Evolutionary conservation across 1,140 invertebrate genomes (phyloP).

Genomic region (Megalonaias nervosa): DNA sequence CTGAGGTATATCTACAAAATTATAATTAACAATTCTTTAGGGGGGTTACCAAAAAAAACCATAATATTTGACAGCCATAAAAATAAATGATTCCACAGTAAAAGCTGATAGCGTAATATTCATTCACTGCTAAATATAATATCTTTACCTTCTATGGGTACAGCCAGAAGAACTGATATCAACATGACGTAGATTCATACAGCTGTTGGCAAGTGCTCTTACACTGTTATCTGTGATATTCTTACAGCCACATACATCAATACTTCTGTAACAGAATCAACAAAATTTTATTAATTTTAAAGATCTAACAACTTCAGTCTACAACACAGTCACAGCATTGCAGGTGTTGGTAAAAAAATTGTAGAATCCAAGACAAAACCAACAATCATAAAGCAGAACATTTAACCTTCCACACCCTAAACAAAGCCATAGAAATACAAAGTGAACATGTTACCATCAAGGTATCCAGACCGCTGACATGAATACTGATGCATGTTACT

Average conservation of each 20-base stretch:
- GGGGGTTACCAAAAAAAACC: not conserved
- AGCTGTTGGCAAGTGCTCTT: constrained; percentile 61
- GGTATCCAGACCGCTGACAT: too few relatives aligned
- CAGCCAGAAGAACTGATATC: constrained; percentile 69
- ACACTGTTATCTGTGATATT: constrained; percentile 63
- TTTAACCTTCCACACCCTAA: too few relatives aligned
- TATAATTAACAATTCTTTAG: not conserved
- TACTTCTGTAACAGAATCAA: constrained; percentile 48
- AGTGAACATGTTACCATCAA: too few relatives aligned
- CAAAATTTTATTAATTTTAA: not conserved
- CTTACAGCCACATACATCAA: constrained; percentile 68
- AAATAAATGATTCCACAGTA: not conserved
- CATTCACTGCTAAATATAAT: not conserved
- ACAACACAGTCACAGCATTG: too few relatives aligned
- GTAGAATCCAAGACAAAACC: too few relatives aligned
- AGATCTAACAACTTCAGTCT: too few relatives aligned
- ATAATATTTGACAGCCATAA: not conserved
- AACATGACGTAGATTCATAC: constrained; percentile 57
- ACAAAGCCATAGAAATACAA: too few relatives aligned
- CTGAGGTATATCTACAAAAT: not conserved
- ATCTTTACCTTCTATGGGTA: constrained; percentile 60
- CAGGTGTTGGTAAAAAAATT: too few relatives aligned
- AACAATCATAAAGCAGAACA: too few relatives aligned
- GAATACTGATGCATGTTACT: too few relatives aligned
- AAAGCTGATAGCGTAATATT: not conserved